phyloP scores from a whole-genome alignment of 2,797 vertebrate species.

The Otolemur crassicaudatus region DNA sequence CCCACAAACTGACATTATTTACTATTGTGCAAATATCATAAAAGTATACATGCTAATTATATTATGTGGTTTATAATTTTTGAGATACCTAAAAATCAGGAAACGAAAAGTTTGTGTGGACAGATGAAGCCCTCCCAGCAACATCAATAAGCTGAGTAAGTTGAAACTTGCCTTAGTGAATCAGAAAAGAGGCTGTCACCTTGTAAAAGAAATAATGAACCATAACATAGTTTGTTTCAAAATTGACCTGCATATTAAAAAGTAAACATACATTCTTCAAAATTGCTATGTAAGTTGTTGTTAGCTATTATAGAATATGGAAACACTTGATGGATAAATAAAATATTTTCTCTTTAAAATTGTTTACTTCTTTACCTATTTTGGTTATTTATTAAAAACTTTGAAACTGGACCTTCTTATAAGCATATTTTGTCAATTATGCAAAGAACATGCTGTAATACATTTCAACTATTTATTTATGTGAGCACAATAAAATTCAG shows the following conservation, averaged over 20 bases:
- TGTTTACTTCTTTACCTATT: neutral
- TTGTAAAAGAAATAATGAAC: too few species aligned
- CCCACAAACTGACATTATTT: neutral
- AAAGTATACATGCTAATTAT: neutral
- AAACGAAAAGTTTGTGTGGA: too few species aligned
- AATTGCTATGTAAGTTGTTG: neutral
- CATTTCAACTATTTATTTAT: neutral
- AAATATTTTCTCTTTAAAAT: constrained; percentile 3
- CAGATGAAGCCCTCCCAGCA: too few species aligned
- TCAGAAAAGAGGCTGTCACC: too few species aligned
- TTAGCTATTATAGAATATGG: neutral
- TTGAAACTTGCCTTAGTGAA: too few species aligned
- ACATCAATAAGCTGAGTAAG: too few species aligned
- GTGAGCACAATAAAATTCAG: neutral
- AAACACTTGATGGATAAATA: neutral
- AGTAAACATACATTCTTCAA: neutral
- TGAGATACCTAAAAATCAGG: too few species aligned
- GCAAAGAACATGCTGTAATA: neutral
- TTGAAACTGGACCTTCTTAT: neutral
- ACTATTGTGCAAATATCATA: neutral
- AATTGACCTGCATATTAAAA: neutral
- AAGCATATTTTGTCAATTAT: neutral
- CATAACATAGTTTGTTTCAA: too few species aligned
- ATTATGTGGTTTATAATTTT: neutral
- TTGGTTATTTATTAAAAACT: neutral